Percentiles rank a stretch among this genome's conserved stretches.
phyloP scores from a whole-genome alignment of 1,140 invertebrate genomes.

The Trinorchestia longiramus region DNA sequence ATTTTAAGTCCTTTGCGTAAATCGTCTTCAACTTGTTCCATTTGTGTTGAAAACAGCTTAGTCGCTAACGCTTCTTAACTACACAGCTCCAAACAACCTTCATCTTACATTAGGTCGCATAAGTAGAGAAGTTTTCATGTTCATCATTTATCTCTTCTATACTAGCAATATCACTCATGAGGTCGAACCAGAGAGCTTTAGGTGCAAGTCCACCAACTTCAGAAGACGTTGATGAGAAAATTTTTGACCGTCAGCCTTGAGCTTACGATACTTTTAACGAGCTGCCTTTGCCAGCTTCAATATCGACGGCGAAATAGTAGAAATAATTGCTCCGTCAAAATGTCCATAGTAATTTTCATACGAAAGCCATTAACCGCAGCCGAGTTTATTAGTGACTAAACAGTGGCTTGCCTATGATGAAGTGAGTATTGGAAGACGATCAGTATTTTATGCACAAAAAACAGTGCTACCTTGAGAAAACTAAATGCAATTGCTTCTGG shows the following conservation, averaged over 20 bases:
- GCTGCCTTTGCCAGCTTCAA: background rate
- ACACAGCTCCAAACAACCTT: background rate
- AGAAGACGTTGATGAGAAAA: background rate
- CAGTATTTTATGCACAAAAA: too few species aligned
- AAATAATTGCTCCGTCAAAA: background rate
- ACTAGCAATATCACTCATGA: background rate
- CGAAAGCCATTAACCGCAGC: background rate
- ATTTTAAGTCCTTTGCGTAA: background rate
- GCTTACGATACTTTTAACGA: background rate
- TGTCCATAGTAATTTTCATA: background rate
- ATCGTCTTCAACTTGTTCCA: slow-evolving; percentile 21
- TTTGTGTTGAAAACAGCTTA: slow-evolving; percentile 29
- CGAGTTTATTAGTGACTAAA: background rate
- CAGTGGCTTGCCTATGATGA: background rate
- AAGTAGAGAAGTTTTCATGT: background rate
- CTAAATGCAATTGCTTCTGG: too few species aligned
- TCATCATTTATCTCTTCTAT: background rate
- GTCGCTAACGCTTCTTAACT: background rate
- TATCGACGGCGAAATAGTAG: background rate
- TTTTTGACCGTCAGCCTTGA: background rate
- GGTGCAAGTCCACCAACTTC: background rate
- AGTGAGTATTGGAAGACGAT: background rate
- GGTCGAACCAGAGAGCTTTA: background rate
- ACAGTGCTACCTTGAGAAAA: too few species aligned
- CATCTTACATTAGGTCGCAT: background rate